These are phyloP conservation scores for Ianthella basta DNA, from an alignment of 37 sponge, comb jelly and placozoan genomes.

Conservation along the genomic window DNA sequence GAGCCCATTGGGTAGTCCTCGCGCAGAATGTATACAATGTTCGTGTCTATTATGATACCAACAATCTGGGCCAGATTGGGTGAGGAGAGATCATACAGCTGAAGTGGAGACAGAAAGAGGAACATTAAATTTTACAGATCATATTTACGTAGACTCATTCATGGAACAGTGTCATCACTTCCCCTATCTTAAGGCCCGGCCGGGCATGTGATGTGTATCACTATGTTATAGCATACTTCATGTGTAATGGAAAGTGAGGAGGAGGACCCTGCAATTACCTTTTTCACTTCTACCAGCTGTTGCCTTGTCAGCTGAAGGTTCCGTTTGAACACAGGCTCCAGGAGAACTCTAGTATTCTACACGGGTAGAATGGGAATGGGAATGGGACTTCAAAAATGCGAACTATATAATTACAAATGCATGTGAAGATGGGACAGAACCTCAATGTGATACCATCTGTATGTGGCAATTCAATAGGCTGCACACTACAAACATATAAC, in stretches of 20 bases:
- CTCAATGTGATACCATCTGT: too few relatives aligned
- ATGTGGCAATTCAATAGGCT: too few relatives aligned
- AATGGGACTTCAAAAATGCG: too few relatives aligned
- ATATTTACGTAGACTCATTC: too few relatives aligned
- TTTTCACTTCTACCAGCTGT: not conserved
- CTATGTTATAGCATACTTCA: too few relatives aligned
- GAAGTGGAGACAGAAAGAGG: not conserved
- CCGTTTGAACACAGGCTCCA: slow-evolving; percentile 9
- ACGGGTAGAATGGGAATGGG: not conserved
- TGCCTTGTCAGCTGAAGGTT: not conserved
- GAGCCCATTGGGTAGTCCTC: not conserved
- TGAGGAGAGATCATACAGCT: not conserved
- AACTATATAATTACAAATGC: too few relatives aligned
- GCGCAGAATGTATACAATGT: not conserved
- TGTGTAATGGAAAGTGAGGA: too few relatives aligned
- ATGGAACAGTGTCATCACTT: not conserved
- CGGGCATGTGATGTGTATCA: too few relatives aligned
- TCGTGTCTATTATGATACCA: not conserved
- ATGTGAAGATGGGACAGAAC: too few relatives aligned
- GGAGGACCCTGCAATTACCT: not conserved
- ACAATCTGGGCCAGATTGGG: not conserved
- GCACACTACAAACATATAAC: too few relatives aligned
- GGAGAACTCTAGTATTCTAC: not conserved
- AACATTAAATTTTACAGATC: too few relatives aligned
- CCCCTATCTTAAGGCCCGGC: too few relatives aligned